A percentile compares a stretch with the other conserved stretches of the same genome.
Conservation (phyloP, 1,140 invertebrate genomes). For the Anthonomus grandis region DNA sequence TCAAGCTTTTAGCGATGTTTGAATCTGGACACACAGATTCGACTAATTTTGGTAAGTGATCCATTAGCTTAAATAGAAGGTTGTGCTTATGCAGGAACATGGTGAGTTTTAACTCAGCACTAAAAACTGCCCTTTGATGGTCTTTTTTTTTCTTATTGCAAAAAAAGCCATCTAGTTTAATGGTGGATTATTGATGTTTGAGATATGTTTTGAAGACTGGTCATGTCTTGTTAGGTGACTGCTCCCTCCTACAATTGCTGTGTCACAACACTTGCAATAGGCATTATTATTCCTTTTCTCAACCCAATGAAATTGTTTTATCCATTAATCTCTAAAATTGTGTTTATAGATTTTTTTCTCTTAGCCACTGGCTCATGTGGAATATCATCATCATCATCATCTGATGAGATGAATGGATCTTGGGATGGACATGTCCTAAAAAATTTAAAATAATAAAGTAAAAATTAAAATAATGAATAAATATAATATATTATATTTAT, state of each 20-base stretch:
- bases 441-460: no score
- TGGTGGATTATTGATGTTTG: background rate
- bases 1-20: conserved; percentile 21
- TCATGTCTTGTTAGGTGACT: background rate
- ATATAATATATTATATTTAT: no score
- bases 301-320: no score
- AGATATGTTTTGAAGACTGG: background rate
- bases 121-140: background rate
- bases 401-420: no score
- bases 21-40: conserved; percentile 13
- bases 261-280: no score
- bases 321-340: no score
- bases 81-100: conserved; percentile 15
- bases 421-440: no score
- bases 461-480: no score
- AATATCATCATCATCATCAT: no score
- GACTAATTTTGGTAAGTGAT: conserved; percentile 12
- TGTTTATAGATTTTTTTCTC: no score
- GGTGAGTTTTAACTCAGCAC: background rate
- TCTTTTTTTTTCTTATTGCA: background rate
- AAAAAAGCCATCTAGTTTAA: background rate
- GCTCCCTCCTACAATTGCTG: background rate
- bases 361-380: no score
- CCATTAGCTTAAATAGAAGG: conserved; percentile 10
- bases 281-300: no score